Conservation (phyloP, 2,888 invertebrate genomes). For the Calameuta filiformis region DNA sequence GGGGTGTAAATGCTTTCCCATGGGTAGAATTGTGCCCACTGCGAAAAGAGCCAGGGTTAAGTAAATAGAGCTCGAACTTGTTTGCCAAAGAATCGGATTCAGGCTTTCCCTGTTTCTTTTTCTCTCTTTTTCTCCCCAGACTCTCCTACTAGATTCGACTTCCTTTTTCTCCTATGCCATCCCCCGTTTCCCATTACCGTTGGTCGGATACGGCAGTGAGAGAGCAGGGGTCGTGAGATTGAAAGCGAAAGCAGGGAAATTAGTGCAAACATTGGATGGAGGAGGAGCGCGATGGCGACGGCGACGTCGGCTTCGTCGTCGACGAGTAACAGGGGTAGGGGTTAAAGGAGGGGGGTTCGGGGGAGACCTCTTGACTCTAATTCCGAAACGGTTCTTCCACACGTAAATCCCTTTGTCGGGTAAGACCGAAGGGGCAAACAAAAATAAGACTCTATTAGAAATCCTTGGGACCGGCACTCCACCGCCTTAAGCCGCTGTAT, state of each 20-base stretch:
- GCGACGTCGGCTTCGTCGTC: no score
- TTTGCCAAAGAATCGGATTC: no score
- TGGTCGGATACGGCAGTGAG: not conserved
- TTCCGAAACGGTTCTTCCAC: constrained; percentile 18
- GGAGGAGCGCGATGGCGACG: no score
- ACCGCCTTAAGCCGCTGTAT: constrained; percentile 12
- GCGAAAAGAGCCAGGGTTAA: no score
- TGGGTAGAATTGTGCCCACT: no score
- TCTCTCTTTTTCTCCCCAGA: no score
- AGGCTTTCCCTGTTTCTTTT: no score
- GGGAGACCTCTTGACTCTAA: constrained; percentile 28
- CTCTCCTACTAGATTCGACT: not conserved
- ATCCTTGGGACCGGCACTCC: constrained; percentile 30
- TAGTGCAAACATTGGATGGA: constrained; percentile 33
- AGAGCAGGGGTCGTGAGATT: not conserved
- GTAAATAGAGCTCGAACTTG: no score
- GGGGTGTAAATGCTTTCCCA: no score
- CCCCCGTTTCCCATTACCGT: not conserved
- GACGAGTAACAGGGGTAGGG: not conserved
- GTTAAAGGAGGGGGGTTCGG: not conserved
- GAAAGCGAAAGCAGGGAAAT: constrained; percentile 32
- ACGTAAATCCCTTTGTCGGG: constrained; percentile 35
- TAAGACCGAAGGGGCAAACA: constrained; percentile 43
- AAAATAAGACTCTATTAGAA: constrained; percentile 41
- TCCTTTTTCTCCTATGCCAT: not conserved